Conservation (phyloP, 2,888 invertebrate genomes). For the Sinotaia quadrata region DNA sequence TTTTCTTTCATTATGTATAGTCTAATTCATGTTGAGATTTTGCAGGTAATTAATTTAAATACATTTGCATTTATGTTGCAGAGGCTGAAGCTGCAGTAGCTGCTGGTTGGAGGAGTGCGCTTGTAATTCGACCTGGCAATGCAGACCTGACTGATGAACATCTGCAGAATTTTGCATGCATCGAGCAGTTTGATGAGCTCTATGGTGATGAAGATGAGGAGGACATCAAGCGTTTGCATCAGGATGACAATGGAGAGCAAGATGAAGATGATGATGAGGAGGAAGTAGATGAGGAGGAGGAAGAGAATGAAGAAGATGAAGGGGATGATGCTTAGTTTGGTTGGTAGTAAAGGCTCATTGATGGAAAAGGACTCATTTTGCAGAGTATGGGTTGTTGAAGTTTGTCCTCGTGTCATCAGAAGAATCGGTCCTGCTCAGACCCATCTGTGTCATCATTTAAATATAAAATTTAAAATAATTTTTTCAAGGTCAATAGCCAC, state of each 20-base stretch:
- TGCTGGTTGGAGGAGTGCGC: slow-evolving; percentile 80
- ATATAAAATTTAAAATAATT: too few relatives aligned
- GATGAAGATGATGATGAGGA: slow-evolving; percentile 45
- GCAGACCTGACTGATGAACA: slow-evolving; percentile 78
- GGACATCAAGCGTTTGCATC: slow-evolving; percentile 49
- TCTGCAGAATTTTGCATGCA: slow-evolving; percentile 58
- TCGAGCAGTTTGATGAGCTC: slow-evolving; percentile 64
- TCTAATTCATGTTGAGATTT: too few relatives aligned
- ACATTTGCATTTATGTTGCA: slow-evolving; percentile 19
- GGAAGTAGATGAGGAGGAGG: slow-evolving; percentile 47
- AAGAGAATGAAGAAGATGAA: slow-evolving; percentile 51
- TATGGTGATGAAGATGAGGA: slow-evolving; percentile 62
- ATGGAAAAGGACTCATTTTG: not conserved
- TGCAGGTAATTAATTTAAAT: too few relatives aligned
- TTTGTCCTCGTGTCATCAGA: not conserved
- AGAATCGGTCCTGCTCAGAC: too few relatives aligned
- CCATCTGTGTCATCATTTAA: too few relatives aligned
- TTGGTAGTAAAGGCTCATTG: not conserved
- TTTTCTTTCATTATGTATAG: too few relatives aligned
- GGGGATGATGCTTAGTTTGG: slow-evolving; percentile 41
- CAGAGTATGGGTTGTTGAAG: slow-evolving; percentile 1
- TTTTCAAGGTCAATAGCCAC: too few relatives aligned
- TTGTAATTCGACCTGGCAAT: slow-evolving; percentile 87
- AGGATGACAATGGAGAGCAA: slow-evolving; percentile 39
- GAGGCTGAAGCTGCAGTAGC: slow-evolving; percentile 79